Evolutionary conservation across 2,113 vertebrate genomes (phyloP), one percentile per base, ranked within the genome.

Genomic region (Lynx canadensis): DNA sequence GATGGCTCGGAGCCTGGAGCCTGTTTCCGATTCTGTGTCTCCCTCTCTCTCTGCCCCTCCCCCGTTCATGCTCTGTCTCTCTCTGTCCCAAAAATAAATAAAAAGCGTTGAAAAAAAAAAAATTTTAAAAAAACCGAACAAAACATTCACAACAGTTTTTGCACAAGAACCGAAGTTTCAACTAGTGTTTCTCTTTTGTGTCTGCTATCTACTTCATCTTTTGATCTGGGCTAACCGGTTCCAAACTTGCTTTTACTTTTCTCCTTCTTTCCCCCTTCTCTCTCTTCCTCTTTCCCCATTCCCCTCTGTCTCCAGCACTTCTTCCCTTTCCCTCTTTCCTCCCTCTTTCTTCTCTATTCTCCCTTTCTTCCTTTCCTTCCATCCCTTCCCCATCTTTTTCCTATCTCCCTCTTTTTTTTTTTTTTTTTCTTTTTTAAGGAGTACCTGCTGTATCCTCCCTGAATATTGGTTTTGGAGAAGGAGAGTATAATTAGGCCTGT

Each of bases 391-490:
- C 7, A 73, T 55, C n/a, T 25, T 45, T 50, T 55, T 52, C 9
- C 14, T 7, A 15, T 41, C 33, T 55, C 29, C 16, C 29, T 33
- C 14, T 23, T 55, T 50, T 41, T 25, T 31, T 66, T 60, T 60
- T 73, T 68, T 7, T 31, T 66, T 41, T 27, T 33, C 5, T 4
- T 25, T 73, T 94, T 36, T 29, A 3, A 78, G 79, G 65, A 87
- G 21, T 41, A 38, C 9, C 38, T 98, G 14, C 41, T 29, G 19
- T 31, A 50, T 89, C 19, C 27, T 95, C 14, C 82, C 18, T 88
- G 16, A 76, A 65, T 92, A 91, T 97, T 93, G 7, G 5, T 96
- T 95, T 81, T 97, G 41, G 93, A 76, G 93, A 68, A 92, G 57
- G 69, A 95, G 15, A 89, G 5, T 23, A 48, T 74, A 78, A 16